These are phyloP conservation scores for Nautilus pompilius DNA, from an alignment of 1,140 invertebrate genomes.

Conservation along the genomic window DNA sequence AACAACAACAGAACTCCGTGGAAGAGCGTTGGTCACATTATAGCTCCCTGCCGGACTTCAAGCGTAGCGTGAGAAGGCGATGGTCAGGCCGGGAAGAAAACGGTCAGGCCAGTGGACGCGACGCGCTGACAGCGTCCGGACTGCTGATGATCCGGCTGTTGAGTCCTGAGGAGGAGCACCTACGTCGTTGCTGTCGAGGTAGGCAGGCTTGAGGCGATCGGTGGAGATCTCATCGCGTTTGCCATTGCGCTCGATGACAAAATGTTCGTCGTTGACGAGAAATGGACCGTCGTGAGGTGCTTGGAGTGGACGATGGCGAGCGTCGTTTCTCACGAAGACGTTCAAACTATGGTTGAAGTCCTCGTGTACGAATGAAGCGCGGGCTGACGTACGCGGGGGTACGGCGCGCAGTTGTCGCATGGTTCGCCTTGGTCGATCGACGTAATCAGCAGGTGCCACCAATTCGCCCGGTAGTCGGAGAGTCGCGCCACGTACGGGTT, in stretches of 20 bases:
- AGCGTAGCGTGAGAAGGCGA: too few species aligned
- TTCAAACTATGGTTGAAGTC: constrained; percentile 2
- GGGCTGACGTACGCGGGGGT: not conserved
- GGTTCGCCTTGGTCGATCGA: constrained; percentile 2
- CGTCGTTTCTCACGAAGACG: constrained; percentile 8
- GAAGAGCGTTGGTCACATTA: too few species aligned
- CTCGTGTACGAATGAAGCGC: not conserved
- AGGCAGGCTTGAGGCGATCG: constrained; percentile 8
- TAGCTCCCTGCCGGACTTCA: too few species aligned
- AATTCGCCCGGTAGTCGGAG: constrained; percentile 11
- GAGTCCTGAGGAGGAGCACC: too few species aligned
- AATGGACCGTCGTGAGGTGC: constrained; percentile 12
- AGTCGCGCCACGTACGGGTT: constrained; percentile 10
- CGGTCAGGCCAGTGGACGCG: too few species aligned
- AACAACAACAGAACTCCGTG: too few species aligned
- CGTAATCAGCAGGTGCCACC: not conserved
- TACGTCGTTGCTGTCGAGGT: too few species aligned
- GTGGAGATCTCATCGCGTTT: not conserved
- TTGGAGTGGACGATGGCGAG: not conserved
- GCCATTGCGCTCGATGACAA: constrained; percentile 5
- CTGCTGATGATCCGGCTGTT: too few species aligned
- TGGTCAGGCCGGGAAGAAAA: too few species aligned
- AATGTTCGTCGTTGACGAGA: constrained; percentile 6
- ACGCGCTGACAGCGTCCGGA: too few species aligned
- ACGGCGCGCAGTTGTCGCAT: not conserved